Evolutionary conservation across 2,888 invertebrate species (phyloP), one percentile per base, ranked within the genome.

Genomic region (Epinotia ramella): DNA sequence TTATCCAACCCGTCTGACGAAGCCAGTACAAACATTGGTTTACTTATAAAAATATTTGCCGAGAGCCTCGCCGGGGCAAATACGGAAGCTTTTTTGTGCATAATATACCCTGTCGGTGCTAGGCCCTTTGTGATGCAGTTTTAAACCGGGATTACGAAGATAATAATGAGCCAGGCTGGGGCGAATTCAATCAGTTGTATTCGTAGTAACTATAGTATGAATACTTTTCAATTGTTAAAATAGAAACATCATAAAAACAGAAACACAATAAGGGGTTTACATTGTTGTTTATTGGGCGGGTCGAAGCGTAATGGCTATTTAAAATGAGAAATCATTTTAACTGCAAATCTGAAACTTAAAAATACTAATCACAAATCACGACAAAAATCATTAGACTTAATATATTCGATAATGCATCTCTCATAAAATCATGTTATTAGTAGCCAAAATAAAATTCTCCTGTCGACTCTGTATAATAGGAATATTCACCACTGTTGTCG

Each of bases 11-110:
- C 91, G 89, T 89, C 88, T 89, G 91, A 89, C 88, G 88, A 91
- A 89, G 87, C 89, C 87, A 88, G 85, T 82, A 88, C 89, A 93
- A 93, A 94, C 93, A 93, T 94, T 93, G 89, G 91, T 90, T 89
- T 88, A 89, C 91, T 92, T 91, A 93, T 92, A 92, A 93, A 93
- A 94, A 94, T 93, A 94, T 94, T 94, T 92, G 91, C 89, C 83
- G 85, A 89, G 91, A 89, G 89, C 81, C 88, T 88, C 89, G 82
- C 87, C 86, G 86, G 87, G 84, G 81, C 85, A 85, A 89, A 87
- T 86, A 89, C 88, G 88, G 87, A 85, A 86, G 87, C 84, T 78
- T 84, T 86, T 91, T 87, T 88, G 90, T 88, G 82, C 87, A 83
- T 85, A 87, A 87, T 86, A 86, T 82, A 83, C 84, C 83, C 82